phyloP scores from a whole-genome alignment of 2,888 invertebrate species.

The Lepetodrilus schrolli region DNA sequence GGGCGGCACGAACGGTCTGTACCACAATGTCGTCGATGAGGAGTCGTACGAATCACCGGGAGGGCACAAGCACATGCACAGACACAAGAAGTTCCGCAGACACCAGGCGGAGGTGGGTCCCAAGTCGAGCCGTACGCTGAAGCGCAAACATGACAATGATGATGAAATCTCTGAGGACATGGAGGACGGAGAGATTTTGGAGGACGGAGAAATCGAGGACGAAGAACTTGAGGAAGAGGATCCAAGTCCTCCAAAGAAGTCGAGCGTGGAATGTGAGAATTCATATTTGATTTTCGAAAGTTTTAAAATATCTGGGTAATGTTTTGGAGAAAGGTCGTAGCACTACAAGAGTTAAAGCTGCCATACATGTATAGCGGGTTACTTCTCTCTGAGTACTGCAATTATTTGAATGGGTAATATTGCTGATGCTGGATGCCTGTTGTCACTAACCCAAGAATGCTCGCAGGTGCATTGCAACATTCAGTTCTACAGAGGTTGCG shows the following conservation, averaged over 20 bases:
- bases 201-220: slow-evolving; percentile 66
- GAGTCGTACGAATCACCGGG: slow-evolving; percentile 22
- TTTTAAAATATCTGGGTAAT: no score
- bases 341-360: no score
- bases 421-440: no score
- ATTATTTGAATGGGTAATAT: no score
- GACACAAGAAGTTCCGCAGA: slow-evolving; percentile 30
- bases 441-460: no score
- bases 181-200: slow-evolving; percentile 66
- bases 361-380: no score
- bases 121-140: slow-evolving; percentile 8
- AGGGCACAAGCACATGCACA: slow-evolving; percentile 14
- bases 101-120: not conserved
- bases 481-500: no score
- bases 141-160: not conserved
- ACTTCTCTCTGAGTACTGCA: no score
- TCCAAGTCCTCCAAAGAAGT: not conserved
- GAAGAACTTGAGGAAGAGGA: slow-evolving; percentile 47
- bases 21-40: not conserved
- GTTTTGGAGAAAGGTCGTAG: no score
- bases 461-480: no score
- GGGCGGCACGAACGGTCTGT: not conserved
- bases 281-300: not conserved
- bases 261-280: not conserved
- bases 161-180: slow-evolving; percentile 45